Evolutionary conservation across 1,140 invertebrate species (phyloP).

Genomic region (Drosophila pseudoobscura): DNA sequence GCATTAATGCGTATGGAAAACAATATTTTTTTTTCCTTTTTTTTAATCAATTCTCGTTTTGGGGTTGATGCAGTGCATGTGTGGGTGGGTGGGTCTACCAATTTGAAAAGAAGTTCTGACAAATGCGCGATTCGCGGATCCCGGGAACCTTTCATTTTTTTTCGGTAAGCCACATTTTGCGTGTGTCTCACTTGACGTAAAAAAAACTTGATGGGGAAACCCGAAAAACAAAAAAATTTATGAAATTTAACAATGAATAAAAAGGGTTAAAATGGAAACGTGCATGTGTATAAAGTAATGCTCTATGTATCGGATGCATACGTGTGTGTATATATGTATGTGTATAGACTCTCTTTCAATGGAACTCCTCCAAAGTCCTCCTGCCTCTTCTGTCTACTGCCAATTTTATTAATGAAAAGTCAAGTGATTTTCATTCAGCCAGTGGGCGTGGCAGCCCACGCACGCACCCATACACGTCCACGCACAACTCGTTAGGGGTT

Average conservation of each 20-base stretch:
- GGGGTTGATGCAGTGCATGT: conserved; percentile 48
- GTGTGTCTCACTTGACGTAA: conserved; percentile 71
- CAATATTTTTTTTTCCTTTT: conserved; percentile 50
- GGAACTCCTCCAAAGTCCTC: conserved; percentile 10
- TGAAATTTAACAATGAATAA: conserved; percentile 58
- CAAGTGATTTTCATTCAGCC: conserved; percentile 69
- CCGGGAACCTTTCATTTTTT: conserved; percentile 57
- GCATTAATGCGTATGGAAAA: conserved; percentile 81
- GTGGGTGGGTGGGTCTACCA: conserved; percentile 27
- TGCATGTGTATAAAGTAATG: conserved; percentile 9
- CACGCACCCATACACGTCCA: conserved; percentile 43
- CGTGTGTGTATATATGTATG: too few species aligned
- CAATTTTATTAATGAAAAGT: conserved; percentile 81
- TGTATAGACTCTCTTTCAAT: conserved; percentile 23
- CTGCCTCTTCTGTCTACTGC: conserved; percentile 38
- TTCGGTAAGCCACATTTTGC: conserved; percentile 72
- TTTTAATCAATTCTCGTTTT: conserved; percentile 49
- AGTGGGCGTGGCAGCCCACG: conserved; percentile 64
- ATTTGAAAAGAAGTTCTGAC: conserved; percentile 61
- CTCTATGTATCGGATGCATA: conserved; percentile 18
- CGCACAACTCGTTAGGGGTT: conserved; percentile 62
- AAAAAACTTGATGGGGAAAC: neutral
- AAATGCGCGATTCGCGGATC: conserved; percentile 51
- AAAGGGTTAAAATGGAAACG: conserved; percentile 20
- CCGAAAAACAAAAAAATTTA: conserved; percentile 35